Evolutionary conservation across 1,140 invertebrate species (phyloP), one percentile per base, ranked within the genome.

Genomic region (Dinothrombium tinctorium): DNA sequence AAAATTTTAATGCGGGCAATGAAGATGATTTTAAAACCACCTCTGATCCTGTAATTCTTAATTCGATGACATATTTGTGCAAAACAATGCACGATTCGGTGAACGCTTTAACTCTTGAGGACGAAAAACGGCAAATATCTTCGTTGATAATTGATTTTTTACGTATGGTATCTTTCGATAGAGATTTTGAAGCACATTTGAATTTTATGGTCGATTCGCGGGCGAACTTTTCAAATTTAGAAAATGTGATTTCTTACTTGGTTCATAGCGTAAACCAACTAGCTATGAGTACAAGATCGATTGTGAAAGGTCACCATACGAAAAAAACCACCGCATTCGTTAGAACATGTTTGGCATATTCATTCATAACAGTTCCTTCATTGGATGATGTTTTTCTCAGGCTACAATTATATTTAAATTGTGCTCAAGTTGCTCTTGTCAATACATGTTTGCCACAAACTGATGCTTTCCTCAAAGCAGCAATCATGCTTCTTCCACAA

Each of bases 311-410:
- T 2, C 68, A 74, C 52, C 75, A 81, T 51, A 79, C 76, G 2
- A 68, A 46, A 22, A 76, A 76, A 63, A 80, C 77, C 1, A 68
- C 67, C 3, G 71, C 77, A 42, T 84, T 89, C 64, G 74, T 83
- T 21, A 70, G 78, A 49, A 84, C 86, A n/a, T 95, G 87, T 65
- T 72, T 80, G 37, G 87, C 89, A 1, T 95, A 83, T 60, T 76
- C 74, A 58, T 94, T 76, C 55, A 89, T 96, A 26, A 94, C 87
- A 1, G 82, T 90, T 59, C 89, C 89, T 19, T 92, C 86, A 5
- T 69, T 95, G 49, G 67, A 68, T 44, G 74, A 75, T 45, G 66
- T 73, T 6, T 65, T 73, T 43, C 66, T 67, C 19, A 69, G 77
- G 50, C 66, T 90, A 40, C 71, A 80, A 50, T 66, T 94, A 14